Conservation (phyloP, 2,797 vertebrate genomes). For the Anomalospiza imberbis region DNA sequence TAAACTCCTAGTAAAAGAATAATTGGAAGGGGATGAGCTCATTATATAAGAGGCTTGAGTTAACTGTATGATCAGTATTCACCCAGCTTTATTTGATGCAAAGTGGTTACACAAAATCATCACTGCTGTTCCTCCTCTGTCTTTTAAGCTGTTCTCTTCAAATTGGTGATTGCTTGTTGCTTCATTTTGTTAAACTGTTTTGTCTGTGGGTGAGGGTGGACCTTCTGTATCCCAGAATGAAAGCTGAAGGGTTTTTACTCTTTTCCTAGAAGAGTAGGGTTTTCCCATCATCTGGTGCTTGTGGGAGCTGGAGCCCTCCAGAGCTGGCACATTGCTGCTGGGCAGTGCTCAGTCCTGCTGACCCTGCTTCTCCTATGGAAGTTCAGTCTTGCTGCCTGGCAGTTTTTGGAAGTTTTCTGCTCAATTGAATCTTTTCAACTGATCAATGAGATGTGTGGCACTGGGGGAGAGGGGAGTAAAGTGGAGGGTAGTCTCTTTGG, state of each 20-base stretch:
- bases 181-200: not conserved
- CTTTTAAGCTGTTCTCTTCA: not conserved
- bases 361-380: not conserved
- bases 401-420: constrained; percentile 9
- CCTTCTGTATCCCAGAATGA: not conserved
- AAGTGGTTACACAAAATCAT: not conserved
- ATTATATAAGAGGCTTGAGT: not conserved
- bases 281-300: not conserved
- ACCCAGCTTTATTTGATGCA: not conserved
- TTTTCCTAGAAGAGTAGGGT: not conserved
- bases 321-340: accelerated
- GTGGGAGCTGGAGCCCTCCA: not conserved
- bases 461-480: not conserved
- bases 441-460: constrained; percentile 6
- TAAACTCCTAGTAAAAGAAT: not conserved
- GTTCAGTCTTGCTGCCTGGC: not conserved
- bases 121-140: not conserved
- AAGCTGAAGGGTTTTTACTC: not conserved
- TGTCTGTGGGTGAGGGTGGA: not conserved
- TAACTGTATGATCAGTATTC: not conserved
- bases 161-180: not conserved
- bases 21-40: not conserved
- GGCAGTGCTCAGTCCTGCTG: not conserved
- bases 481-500: not conserved
- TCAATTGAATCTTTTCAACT: constrained; percentile 41